Evolutionary conservation across 2,888 invertebrate genomes (phyloP).

Genomic region (Rhamnusium bicolor): DNA sequence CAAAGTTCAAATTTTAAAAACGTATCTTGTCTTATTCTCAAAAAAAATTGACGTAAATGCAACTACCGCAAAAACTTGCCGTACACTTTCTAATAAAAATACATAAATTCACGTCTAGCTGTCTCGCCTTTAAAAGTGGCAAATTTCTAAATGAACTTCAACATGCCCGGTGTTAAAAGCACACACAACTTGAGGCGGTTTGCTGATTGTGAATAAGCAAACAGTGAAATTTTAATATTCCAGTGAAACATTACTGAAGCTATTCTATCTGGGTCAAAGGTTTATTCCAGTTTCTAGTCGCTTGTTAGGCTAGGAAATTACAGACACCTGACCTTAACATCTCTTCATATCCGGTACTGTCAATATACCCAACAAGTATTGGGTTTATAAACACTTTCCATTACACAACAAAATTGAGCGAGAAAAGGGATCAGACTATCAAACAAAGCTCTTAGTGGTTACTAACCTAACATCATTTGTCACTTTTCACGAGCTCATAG

Average conservation of each 20-base stretch:
- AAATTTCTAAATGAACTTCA: conserved; percentile 10
- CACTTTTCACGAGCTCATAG: conserved; percentile 24
- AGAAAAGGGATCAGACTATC: conserved; percentile 34
- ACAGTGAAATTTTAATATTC: conserved; percentile 10
- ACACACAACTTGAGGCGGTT: neutral
- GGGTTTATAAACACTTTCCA: conserved; percentile 33
- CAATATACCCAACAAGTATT: conserved; percentile 39
- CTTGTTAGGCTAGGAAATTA: conserved; percentile 24
- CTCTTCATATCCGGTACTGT: conserved; percentile 50
- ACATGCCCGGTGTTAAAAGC: neutral
- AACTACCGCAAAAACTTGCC: too few relatives aligned
- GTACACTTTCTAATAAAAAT: too few relatives aligned
- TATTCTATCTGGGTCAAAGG: conserved; percentile 5
- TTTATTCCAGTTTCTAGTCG: neutral
- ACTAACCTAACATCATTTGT: conserved; percentile 36
- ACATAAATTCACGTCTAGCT: too few relatives aligned
- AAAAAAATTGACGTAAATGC: too few relatives aligned
- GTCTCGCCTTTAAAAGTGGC: neutral
- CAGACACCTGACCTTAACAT: conserved; percentile 46
- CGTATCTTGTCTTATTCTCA: too few relatives aligned
- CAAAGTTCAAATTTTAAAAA: too few relatives aligned
- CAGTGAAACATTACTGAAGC: neutral
- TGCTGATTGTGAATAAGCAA: neutral
- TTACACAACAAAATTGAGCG: conserved; percentile 25
- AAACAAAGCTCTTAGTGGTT: conserved; percentile 35